A percentile compares a stretch with the other conserved stretches of the same genome.
phyloP scores from a whole-genome alignment of 2,888 invertebrate species.

The Spisula solida region DNA sequence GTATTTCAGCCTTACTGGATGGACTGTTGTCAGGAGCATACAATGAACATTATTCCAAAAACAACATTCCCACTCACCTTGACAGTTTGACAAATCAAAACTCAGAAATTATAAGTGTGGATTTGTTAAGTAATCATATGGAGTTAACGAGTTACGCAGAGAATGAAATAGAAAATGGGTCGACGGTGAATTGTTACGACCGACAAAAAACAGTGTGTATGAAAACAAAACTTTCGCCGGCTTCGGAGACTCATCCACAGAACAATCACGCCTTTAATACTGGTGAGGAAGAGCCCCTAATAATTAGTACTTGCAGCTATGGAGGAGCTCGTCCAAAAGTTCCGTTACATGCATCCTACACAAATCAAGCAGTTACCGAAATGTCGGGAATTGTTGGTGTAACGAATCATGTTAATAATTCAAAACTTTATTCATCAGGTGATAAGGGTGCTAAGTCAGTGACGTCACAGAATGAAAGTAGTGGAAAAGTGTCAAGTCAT shows the following conservation, averaged over 20 bases:
- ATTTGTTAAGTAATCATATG: conserved; percentile 67
- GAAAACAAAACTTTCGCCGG: conserved; percentile 77
- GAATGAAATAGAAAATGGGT: conserved; percentile 53
- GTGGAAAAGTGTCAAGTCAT: conserved; percentile 48
- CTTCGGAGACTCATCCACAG: conserved; percentile 78
- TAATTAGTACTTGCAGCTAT: conserved; percentile 72
- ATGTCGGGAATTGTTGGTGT: conserved; percentile 59
- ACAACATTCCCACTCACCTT: conserved; percentile 58
- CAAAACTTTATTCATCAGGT: conserved; percentile 37
- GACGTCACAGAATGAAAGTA: conserved; percentile 62
- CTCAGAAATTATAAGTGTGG: conserved; percentile 68
- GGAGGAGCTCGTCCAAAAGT: conserved; percentile 78
- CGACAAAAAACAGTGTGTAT: conserved; percentile 63
- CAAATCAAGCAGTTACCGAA: conserved; percentile 61
- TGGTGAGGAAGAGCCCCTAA: conserved; percentile 65
- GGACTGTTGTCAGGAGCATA: conserved; percentile 67
- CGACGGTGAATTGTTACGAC: conserved; percentile 56
- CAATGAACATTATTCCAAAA: conserved; percentile 63
- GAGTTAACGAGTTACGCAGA: conserved; percentile 60
- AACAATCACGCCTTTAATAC: conserved; percentile 77
- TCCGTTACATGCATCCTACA: conserved; percentile 50
- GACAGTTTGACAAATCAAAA: conserved; percentile 57
- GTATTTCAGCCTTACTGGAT: conserved; percentile 64
- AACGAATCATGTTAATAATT: conserved; percentile 55
- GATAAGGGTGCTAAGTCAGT: conserved; percentile 55